Conservation (phyloP, 64 coral and sea anemone species). For the Orbicella faveolata region DNA sequence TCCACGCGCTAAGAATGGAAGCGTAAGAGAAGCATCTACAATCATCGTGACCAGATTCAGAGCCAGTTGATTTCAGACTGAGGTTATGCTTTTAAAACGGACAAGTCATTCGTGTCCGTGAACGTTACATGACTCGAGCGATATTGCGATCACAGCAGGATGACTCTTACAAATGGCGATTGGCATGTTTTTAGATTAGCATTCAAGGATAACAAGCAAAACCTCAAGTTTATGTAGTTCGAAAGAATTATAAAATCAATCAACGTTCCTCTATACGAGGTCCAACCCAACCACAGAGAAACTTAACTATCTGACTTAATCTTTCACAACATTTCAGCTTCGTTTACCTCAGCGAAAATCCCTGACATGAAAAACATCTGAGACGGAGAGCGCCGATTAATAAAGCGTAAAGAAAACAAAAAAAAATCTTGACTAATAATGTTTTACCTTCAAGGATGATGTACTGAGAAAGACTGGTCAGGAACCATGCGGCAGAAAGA, state of each 20-base stretch:
- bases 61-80: not conserved
- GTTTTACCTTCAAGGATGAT: constrained; percentile 23
- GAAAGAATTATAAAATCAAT: not conserved
- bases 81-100: not conserved
- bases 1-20: not conserved
- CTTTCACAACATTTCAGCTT: not conserved
- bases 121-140: constrained; percentile 1
- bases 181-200: not conserved
- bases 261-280: not conserved
- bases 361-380: not conserved
- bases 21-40: not conserved
- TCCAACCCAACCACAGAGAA: not conserved
- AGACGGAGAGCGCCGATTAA: not conserved
- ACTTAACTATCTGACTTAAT: not conserved
- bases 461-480: not conserved
- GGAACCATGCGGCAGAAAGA: not conserved
- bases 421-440: not conserved
- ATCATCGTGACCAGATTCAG: too few species aligned
- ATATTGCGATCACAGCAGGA: not conserved
- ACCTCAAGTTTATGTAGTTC: not conserved
- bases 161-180: not conserved
- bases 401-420: not conserved
- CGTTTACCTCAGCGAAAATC: not conserved
- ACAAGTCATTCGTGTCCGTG: not conserved
- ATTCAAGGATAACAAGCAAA: not conserved